Evolutionary conservation across 2,113 vertebrate species (phyloP).

Genomic region (Thamnaconus septentrionalis): DNA sequence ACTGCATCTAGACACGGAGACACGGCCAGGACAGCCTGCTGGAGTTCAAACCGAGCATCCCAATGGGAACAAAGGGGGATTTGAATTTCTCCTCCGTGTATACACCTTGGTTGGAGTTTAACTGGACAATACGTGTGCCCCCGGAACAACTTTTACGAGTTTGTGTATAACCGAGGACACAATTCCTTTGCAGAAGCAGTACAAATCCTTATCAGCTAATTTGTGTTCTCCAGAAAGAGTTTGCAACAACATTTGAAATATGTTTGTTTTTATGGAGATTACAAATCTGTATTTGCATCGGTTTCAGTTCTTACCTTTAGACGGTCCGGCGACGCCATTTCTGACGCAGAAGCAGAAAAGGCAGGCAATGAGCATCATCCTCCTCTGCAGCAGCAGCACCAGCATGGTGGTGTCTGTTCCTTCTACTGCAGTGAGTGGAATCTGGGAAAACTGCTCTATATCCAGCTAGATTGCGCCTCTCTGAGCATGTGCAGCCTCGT

Average conservation of each 20-base stretch:
- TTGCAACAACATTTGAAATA: not conserved
- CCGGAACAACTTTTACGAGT: too few relatives aligned
- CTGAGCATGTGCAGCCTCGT: conserved; percentile 13
- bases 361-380: conserved; percentile 20
- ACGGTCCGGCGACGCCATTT: conserved; percentile 8
- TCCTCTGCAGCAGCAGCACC: conserved; percentile 17
- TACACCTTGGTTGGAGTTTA: too few relatives aligned
- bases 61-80: too few relatives aligned
- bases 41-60: too few relatives aligned
- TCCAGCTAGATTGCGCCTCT: not conserved
- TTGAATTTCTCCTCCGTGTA: too few relatives aligned
- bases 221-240: too few relatives aligned
- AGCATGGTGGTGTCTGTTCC: conserved; percentile 39
- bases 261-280: not conserved
- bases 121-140: too few relatives aligned
- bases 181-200: too few relatives aligned
- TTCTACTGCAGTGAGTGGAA: not conserved
- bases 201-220: too few relatives aligned
- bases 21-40: too few relatives aligned
- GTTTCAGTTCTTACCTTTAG: conserved; percentile 44
- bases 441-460: not conserved
- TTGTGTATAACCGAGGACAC: too few relatives aligned
- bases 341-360: conserved; percentile 47
- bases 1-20: not conserved
- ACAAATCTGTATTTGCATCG: rapidly evolving